These are phyloP conservation scores for Catamblyrhynchus diadema DNA, from an alignment of 2,797 vertebrate genomes.

Conservation along the genomic window DNA sequence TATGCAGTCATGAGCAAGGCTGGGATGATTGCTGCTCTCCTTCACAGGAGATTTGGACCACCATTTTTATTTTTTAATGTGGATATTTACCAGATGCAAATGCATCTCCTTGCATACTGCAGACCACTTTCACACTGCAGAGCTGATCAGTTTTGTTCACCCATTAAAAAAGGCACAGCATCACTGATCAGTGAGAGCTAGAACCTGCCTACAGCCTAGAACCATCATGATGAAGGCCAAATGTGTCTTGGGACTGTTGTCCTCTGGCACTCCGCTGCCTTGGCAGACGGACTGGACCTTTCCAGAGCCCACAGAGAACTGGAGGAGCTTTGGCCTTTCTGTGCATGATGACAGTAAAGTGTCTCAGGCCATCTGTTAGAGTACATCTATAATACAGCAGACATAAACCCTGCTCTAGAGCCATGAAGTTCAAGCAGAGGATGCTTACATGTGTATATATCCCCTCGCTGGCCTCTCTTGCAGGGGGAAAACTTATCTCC, in stretches of 20 bases:
- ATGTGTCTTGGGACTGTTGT: neutral
- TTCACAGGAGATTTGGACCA: neutral
- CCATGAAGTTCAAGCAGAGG: neutral
- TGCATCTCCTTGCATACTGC: neutral
- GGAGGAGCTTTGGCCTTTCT: neutral
- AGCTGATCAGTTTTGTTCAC: neutral
- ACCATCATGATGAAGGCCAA: fast-evolving
- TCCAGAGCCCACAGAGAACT: neutral
- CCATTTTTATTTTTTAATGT: neutral
- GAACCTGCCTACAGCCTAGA: neutral
- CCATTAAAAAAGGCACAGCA: neutral
- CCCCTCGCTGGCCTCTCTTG: neutral
- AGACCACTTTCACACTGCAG: neutral
- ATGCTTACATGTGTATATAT: fast-evolving
- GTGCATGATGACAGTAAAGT: neutral
- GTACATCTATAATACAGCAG: neutral
- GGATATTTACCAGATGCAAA: neutral
- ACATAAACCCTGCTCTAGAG: neutral
- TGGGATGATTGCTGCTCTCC: neutral
- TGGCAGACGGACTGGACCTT: neutral
- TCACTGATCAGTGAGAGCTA: neutral
- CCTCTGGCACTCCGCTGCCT: neutral
- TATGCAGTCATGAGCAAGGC: neutral
- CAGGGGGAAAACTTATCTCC: neutral
- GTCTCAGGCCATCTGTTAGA: neutral